Conservation (phyloP, 2,888 invertebrate species). For the Acanthosepion esculentum region DNA sequence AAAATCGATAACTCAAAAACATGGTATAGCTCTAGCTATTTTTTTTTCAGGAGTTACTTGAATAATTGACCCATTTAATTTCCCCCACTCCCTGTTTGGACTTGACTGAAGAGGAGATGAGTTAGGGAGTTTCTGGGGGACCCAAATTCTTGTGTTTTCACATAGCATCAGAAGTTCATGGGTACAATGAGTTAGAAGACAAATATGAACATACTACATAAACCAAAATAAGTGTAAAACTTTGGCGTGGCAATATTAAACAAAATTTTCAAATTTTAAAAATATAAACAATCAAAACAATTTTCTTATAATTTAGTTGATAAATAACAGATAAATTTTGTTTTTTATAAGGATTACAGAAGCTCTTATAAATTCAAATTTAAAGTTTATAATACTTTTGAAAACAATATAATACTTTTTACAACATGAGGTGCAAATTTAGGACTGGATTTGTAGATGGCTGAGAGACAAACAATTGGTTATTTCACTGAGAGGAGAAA, state of each 20-base stretch:
- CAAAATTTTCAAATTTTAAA: neutral
- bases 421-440: neutral
- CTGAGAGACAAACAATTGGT: neutral
- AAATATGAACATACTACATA: neutral
- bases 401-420: neutral
- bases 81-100: neutral
- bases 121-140: neutral
- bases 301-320: neutral
- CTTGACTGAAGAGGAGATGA: neutral
- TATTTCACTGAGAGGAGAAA: neutral
- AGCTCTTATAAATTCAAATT: neutral
- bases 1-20: neutral
- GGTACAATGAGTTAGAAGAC: neutral
- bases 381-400: neutral
- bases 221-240: neutral
- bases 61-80: neutral
- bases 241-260: neutral
- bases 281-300: neutral
- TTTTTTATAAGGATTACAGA: neutral
- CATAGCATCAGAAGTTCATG: neutral
- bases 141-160: neutral
- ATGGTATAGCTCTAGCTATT: no score
- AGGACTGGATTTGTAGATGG: neutral
- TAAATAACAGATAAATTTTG: neutral
- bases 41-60: no score